A percentile compares a stretch with the other conserved stretches of the same genome.
Conservation (phyloP, 2,888 invertebrate genomes). For the Trissolcus japonicus region DNA sequence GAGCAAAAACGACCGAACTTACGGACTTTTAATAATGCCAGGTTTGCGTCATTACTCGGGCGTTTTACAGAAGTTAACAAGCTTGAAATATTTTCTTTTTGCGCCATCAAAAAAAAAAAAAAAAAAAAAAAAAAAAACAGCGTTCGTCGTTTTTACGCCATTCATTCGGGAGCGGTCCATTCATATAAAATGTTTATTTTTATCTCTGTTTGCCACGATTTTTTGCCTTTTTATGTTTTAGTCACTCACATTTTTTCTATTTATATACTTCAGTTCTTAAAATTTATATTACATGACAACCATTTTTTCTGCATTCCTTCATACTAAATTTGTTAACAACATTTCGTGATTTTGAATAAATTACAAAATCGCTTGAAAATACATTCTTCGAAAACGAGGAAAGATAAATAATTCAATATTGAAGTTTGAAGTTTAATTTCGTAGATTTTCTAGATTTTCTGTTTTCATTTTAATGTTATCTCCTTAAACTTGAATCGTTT, state of each 20-base stretch:
- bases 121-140: not conserved
- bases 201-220: slow-evolving; percentile 21
- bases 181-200: slow-evolving; percentile 28
- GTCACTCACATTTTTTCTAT: slow-evolving; percentile 8
- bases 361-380: too few relatives aligned
- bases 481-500: slow-evolving; percentile 3
- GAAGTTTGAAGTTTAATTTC: too few relatives aligned
- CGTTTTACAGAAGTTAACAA: slow-evolving; percentile 37
- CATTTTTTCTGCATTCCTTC: too few relatives aligned
- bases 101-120: slow-evolving; percentile 17
- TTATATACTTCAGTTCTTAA: too few relatives aligned
- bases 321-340: too few relatives aligned
- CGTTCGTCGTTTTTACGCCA: slow-evolving; percentile 7
- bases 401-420: too few relatives aligned
- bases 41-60: slow-evolving; percentile 37
- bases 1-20: slow-evolving; percentile 26
- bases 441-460: too few relatives aligned
- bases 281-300: too few relatives aligned
- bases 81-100: slow-evolving; percentile 38
- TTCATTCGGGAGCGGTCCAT: slow-evolving; percentile 2
- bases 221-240: slow-evolving; percentile 10
- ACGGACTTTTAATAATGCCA: slow-evolving; percentile 40
- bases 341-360: too few relatives aligned
- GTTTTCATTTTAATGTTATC: too few relatives aligned
- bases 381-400: too few relatives aligned